Evolutionary conservation across 2,113 vertebrate species (phyloP).

Genomic region (Prinia subflava): DNA sequence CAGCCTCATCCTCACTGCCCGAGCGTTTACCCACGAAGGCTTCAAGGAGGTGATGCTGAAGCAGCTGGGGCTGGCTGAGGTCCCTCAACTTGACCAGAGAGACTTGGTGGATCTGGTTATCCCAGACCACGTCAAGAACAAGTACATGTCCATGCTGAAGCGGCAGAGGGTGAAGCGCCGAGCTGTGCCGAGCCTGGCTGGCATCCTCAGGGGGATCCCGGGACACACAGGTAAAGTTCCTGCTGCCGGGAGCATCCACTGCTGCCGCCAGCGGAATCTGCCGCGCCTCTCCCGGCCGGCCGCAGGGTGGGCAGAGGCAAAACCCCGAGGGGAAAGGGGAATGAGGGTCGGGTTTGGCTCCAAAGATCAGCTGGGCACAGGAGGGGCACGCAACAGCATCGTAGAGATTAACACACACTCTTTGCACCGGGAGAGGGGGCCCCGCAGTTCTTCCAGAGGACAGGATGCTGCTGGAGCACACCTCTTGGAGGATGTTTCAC

Average conservation of each 20-base stretch:
- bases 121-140: slow-evolving; percentile 81
- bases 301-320: background rate
- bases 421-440: background rate
- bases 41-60: slow-evolving; percentile 81
- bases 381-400: background rate
- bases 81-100: slow-evolving; percentile 79
- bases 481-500: background rate
- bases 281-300: rapidly evolving
- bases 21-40: slow-evolving; percentile 75
- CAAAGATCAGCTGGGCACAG: background rate
- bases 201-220: slow-evolving; percentile 84
- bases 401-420: background rate
- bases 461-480: background rate
- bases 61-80: slow-evolving; percentile 79
- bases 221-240: slow-evolving; percentile 79
- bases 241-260: background rate
- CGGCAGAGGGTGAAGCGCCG: slow-evolving; percentile 82
- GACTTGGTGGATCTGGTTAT: slow-evolving; percentile 83
- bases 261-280: background rate
- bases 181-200: slow-evolving; percentile 83
- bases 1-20: background rate
- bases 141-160: slow-evolving; percentile 85
- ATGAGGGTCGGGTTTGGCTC: background rate
- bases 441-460: background rate
- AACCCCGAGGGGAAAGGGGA: rapidly evolving